Conservation (phyloP, 2,113 vertebrate species). For the Oncorhynchus gorbuscha region DNA sequence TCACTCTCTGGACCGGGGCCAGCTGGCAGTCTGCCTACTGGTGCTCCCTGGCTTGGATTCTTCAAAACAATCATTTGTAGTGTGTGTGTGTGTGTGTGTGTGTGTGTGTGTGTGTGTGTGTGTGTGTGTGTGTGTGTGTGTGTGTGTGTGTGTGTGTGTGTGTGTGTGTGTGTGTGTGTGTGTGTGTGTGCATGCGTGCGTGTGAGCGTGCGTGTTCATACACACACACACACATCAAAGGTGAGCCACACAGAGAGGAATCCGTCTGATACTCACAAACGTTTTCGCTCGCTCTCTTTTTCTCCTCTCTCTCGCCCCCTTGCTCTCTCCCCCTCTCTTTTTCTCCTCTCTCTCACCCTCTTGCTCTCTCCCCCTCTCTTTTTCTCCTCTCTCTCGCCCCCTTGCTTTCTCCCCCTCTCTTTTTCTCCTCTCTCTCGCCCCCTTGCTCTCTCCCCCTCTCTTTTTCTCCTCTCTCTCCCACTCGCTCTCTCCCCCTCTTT, state of each 20-base stretch:
- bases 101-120: slow-evolving; percentile 40
- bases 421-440: no score
- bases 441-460: no score
- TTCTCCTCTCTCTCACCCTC: not conserved
- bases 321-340: not conserved
- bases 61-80: slow-evolving; percentile 79
- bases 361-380: slow-evolving; percentile 8
- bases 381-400: not conserved
- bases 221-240: slow-evolving; percentile 61
- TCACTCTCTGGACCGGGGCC: slow-evolving; percentile 69
- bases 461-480: no score
- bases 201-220: slow-evolving; percentile 40
- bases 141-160: slow-evolving; percentile 29
- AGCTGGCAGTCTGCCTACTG: slow-evolving; percentile 70
- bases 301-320: not conserved
- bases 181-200: slow-evolving; percentile 23
- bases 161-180: slow-evolving; percentile 32
- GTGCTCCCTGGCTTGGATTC: slow-evolving; percentile 77
- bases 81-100: slow-evolving; percentile 40
- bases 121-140: slow-evolving; percentile 40
- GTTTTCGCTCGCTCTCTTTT: slow-evolving; percentile 2
- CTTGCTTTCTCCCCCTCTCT: no score
- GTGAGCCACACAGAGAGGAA: slow-evolving; percentile 67
- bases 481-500: no score
- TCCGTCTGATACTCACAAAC: slow-evolving; percentile 54